Evolutionary conservation across 2,797 vertebrate species (phyloP).

Genomic region (Pseudochirops corinnae): DNA sequence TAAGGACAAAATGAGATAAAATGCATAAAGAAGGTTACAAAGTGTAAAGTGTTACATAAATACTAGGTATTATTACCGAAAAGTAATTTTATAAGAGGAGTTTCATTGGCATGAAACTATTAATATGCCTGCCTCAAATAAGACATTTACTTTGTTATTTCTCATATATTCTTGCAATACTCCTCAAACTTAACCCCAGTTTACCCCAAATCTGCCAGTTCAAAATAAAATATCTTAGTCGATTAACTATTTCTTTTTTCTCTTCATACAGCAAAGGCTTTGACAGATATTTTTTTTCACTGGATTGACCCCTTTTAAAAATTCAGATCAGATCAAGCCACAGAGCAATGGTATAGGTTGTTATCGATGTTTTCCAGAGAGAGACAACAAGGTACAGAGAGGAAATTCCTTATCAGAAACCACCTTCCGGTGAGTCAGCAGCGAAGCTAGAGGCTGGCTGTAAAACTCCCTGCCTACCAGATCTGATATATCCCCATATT

Average conservation of each 20-base stretch:
- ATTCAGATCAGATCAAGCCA: background rate
- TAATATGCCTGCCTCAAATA: background rate
- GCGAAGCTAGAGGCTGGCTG: background rate
- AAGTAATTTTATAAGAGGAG: background rate
- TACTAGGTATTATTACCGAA: background rate
- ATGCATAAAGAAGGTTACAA: background rate
- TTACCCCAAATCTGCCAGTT: background rate
- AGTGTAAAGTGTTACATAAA: background rate
- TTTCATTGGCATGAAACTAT: background rate
- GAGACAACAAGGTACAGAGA: background rate
- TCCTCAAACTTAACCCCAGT: background rate
- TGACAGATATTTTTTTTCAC: background rate
- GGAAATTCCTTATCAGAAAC: conserved; percentile 2
- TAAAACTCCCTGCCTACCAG: background rate
- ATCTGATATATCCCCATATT: background rate
- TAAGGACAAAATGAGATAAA: background rate
- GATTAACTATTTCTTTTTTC: background rate
- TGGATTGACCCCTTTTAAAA: background rate
- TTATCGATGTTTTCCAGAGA: background rate
- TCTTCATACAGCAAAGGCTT: background rate
- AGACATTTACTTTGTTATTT: background rate
- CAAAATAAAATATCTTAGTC: background rate
- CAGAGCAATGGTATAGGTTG: background rate
- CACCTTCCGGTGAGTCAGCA: background rate
- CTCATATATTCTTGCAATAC: background rate